Percentiles rank a stretch among this genome's conserved stretches.
Evolutionary conservation across 2,888 invertebrate genomes (phyloP).

Genomic region (Alcis repandata): DNA sequence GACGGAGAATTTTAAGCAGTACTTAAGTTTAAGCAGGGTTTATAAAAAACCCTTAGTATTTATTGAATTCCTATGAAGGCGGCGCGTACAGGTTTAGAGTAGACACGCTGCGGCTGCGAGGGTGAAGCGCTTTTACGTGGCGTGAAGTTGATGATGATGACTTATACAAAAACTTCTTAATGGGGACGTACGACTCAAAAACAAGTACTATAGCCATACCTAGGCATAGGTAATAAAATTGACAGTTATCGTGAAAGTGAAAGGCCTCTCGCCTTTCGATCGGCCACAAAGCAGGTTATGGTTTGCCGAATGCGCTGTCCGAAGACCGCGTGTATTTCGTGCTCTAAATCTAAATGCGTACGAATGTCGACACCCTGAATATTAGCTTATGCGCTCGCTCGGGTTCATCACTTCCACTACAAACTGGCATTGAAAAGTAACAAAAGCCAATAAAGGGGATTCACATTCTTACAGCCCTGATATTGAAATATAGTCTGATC

Average conservation of each 20-base stretch:
- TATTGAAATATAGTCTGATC: background rate
- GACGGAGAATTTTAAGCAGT: no score
- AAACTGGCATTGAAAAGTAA: background rate
- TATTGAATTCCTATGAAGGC: no score
- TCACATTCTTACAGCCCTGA: background rate
- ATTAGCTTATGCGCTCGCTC: background rate
- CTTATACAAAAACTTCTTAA: background rate
- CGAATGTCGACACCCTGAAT: background rate
- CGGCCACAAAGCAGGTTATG: conserved; percentile 2
- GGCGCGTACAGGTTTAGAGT: background rate
- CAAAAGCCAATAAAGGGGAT: conserved; percentile 11
- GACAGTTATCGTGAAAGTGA: conserved; percentile 3
- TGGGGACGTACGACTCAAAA: no score
- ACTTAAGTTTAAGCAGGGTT: no score
- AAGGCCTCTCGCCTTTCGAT: background rate
- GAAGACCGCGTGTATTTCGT: conserved; percentile 8
- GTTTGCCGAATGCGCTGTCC: conserved; percentile 6
- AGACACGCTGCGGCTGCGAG: background rate
- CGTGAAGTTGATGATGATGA: no score
- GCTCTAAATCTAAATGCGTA: conserved; percentile 13
- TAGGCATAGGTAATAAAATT: background rate
- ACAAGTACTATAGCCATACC: background rate
- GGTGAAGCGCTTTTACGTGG: no score
- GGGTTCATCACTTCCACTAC: background rate
- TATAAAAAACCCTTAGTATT: no score